Percentiles rank a stretch among this genome's conserved stretches.
Evolutionary conservation across 2,888 invertebrate genomes (phyloP).

Genomic region (Eupithecia pulchellata): DNA sequence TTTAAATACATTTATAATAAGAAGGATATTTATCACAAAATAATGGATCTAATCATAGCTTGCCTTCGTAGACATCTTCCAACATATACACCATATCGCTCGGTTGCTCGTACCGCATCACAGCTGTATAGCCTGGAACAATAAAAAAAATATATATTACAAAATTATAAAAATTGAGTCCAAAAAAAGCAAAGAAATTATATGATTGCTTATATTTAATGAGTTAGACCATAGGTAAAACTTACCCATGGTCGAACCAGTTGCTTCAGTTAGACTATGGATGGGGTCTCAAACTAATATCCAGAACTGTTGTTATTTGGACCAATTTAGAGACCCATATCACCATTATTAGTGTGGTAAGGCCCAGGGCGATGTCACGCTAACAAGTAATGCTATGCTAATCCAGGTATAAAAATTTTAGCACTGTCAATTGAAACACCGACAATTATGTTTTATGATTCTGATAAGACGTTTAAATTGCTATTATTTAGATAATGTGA

Average conservation of each 20-base stretch:
- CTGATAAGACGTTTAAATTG: background rate
- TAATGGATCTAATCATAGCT: constrained; percentile 3
- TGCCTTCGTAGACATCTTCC: constrained; percentile 64
- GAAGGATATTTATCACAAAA: background rate
- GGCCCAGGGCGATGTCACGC: background rate
- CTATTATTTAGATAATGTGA: background rate
- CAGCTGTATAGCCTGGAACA: constrained; percentile 68
- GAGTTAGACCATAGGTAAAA: background rate
- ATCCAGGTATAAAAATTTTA: background rate
- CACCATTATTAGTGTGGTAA: background rate
- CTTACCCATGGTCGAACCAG: background rate
- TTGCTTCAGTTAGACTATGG: background rate
- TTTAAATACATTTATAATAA: background rate
- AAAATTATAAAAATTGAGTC: no score
- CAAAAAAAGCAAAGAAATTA: no score
- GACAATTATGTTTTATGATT: constrained; percentile 3
- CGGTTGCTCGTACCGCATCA: constrained; percentile 87
- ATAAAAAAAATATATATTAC: background rate
- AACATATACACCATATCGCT: constrained; percentile 89
- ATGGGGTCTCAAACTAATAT: background rate
- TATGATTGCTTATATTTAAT: background rate
- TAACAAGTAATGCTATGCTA: background rate
- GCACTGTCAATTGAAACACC: background rate
- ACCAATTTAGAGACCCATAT: background rate
- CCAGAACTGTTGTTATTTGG: background rate